Percentiles rank a stretch among this genome's conserved stretches.
phyloP scores from a whole-genome alignment of 1,140 invertebrate species.

The Lepidotrigona ventralis region DNA sequence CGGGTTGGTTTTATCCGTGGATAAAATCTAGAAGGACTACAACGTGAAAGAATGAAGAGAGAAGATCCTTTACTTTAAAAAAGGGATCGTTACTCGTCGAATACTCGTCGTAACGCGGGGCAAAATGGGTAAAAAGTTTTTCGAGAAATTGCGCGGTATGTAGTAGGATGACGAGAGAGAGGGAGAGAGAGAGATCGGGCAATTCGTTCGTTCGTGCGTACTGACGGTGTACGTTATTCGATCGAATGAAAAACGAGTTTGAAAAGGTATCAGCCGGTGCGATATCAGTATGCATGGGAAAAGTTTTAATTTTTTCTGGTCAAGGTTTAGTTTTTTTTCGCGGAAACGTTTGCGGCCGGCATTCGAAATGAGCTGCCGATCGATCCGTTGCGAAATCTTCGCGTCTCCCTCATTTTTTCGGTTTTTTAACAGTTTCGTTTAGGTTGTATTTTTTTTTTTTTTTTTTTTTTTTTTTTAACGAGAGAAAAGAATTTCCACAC shows the following conservation, averaged over 20 bases:
- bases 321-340: slow-evolving; percentile 21
- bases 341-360: slow-evolving; percentile 31
- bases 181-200: too few relatives aligned
- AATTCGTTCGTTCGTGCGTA: not conserved
- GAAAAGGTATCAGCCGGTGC: slow-evolving; percentile 26
- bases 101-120: too few relatives aligned
- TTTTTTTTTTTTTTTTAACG: not conserved
- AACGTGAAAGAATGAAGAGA: too few relatives aligned
- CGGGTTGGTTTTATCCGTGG: too few relatives aligned
- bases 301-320: slow-evolving; percentile 67
- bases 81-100: too few relatives aligned
- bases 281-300: slow-evolving; percentile 65
- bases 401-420: not conserved
- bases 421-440: slow-evolving; percentile 15
- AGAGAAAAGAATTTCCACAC: not conserved
- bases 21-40: too few relatives aligned
- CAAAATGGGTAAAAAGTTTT: too few relatives aligned
- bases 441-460: not conserved
- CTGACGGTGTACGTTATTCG: slow-evolving; percentile 27
- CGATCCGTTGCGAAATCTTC: slow-evolving; percentile 36
- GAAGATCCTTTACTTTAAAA: too few relatives aligned
- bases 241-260: slow-evolving; percentile 47
- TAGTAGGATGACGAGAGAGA: too few relatives aligned
- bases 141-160: too few relatives aligned
- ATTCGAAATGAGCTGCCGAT: slow-evolving; percentile 44